Evolutionary conservation across 37 sponge, comb jelly and placozoan species (phyloP), one percentile per base, ranked within the genome.

Genomic region (Crambe crambe): DNA sequence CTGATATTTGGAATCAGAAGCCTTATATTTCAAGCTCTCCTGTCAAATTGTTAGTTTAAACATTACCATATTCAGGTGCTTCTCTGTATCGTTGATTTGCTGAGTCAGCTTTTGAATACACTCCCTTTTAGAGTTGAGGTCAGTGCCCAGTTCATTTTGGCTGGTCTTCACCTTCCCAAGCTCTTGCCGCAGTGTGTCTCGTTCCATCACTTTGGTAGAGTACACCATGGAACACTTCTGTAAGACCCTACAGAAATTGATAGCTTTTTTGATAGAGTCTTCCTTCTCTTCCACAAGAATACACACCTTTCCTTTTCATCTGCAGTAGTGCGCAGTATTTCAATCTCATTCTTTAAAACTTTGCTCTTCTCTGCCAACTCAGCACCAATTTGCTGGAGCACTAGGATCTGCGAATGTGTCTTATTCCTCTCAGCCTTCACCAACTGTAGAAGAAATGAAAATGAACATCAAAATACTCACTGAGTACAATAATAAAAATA

Each of bases 351-450:
- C 34, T 91, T 77, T 21, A 98, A 56, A 9, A 98, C 83, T 39
- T 91, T 87, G 9, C 60, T 83, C 80, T 96, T 98, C 87, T 98
- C 99, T 25, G 77, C 69, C 72, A 98, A 64, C 79, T 98, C 99
- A 25, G 88, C 86, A 20, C 82, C 83, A 22, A 85, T 59, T 79
- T 91, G 87, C 22, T 69, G 61, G 5, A 32, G 56, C 15, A 51
- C 20, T 8, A 39, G 37, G 18, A 88, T 88, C 65, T 81, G 87
- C 23, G 89, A 39, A 58, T 88, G 72, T 12, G 57, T 73, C 68
- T 85, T 87, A 86, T 88, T 92, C 25, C 83, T 54, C 70, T 92
- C 93, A 29, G 86, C 54, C 74, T 92, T 92, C 41, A 92, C 84
- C 44, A 87, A 40, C 76, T 76, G 5, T 17, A 76, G 1, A 60